These are phyloP conservation scores for Athalia circularis DNA, from an alignment of 2,888 invertebrate genomes.

Conservation along the genomic window DNA sequence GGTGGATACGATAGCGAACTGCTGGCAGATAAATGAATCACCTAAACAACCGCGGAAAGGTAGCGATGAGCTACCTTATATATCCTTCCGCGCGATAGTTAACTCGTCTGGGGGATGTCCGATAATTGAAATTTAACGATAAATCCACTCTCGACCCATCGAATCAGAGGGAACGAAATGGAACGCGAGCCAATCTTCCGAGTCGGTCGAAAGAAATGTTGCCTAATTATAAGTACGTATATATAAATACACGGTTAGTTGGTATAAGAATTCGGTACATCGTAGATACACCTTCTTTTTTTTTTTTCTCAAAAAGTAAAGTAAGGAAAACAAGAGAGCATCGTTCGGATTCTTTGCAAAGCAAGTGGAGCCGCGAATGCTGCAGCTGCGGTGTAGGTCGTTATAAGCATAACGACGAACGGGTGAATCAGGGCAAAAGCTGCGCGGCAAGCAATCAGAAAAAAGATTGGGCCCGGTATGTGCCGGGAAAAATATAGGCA, in stretches of 20 bases:
- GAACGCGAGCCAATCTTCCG: background rate
- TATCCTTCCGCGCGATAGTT: background rate
- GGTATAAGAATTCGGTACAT: no score
- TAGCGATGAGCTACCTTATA: background rate
- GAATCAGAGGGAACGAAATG: background rate
- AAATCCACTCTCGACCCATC: constrained; percentile 56
- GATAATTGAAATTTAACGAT: constrained; percentile 60
- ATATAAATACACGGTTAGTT: no score
- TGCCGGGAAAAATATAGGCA: background rate
- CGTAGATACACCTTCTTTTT: no score
- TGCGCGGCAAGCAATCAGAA: constrained; percentile 21
- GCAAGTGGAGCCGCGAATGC: no score
- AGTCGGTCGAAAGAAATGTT: no score
- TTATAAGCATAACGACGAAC: background rate
- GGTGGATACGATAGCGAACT: constrained; percentile 23
- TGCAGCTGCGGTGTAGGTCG: background rate
- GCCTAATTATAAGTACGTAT: no score
- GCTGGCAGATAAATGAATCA: constrained; percentile 3
- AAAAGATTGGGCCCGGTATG: constrained; percentile 16
- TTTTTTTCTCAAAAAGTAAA: no score
- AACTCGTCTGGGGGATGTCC: constrained; percentile 37
- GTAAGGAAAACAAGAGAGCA: no score
- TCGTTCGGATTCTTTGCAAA: no score
- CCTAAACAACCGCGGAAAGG: background rate
- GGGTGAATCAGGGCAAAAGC: constrained; percentile 16